A percentile compares a stretch with the other conserved stretches of the same genome.
These are phyloP conservation scores for Amaurobius ferox DNA, from an alignment of 2,888 invertebrate genomes.

Conservation along the genomic window DNA sequence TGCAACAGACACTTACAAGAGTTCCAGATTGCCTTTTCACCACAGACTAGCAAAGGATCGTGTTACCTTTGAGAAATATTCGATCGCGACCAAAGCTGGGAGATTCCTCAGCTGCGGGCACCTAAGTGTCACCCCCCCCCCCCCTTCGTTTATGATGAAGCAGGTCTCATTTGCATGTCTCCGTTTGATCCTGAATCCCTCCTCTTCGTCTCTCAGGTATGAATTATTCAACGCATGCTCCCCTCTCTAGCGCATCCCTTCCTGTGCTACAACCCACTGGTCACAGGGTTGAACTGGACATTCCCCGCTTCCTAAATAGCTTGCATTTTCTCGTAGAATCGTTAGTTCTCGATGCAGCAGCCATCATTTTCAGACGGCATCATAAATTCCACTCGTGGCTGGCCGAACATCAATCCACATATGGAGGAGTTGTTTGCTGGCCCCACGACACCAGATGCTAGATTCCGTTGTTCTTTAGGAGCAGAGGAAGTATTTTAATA, in stretches of 20 bases:
- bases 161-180: constrained; percentile 66
- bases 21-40: constrained; percentile 31
- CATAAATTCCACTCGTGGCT: constrained; percentile 42
- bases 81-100: constrained; percentile 35
- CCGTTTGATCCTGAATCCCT: constrained; percentile 59
- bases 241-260: neutral
- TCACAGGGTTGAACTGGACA: constrained; percentile 65
- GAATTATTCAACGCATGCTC: constrained; percentile 50
- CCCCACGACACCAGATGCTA: constrained; percentile 18
- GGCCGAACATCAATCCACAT: constrained; percentile 12
- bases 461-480: constrained; percentile 21
- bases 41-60: constrained; percentile 33
- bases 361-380: constrained; percentile 44
- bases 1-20: constrained; percentile 24
- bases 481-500: neutral
- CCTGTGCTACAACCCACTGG: constrained; percentile 60
- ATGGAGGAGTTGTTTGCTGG: constrained; percentile 26
- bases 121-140: constrained; percentile 26
- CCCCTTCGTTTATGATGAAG: constrained; percentile 51
- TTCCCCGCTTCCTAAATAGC: constrained; percentile 17
- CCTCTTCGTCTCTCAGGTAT: constrained; percentile 46
- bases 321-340: constrained; percentile 51
- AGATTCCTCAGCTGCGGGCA: constrained; percentile 50
- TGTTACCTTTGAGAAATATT: constrained; percentile 41
- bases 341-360: constrained; percentile 41